Conservation (phyloP, 2,113 vertebrate species). For the Dipodomys spectabilis region DNA sequence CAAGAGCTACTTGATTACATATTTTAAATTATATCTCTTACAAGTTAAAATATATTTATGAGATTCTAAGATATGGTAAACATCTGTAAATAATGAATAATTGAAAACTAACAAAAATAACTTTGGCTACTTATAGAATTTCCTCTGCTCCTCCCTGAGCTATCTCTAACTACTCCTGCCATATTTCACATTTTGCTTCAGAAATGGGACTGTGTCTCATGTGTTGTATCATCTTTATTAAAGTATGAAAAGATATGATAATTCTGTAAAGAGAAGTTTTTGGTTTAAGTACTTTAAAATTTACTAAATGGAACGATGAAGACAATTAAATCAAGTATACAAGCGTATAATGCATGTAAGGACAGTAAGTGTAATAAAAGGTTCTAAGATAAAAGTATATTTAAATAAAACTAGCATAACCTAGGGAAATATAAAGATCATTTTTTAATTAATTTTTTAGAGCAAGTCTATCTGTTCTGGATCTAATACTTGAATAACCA, state of each 20-base stretch:
- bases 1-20: constrained; percentile 57
- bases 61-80: constrained; percentile 61
- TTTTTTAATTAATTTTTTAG: not conserved
- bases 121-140: constrained; percentile 51
- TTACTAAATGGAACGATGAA: constrained; percentile 14
- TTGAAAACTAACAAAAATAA: not conserved
- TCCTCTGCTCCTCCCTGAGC: constrained; percentile 60
- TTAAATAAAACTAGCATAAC: not conserved
- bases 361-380: not conserved
- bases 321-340: constrained; percentile 13
- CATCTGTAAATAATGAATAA: constrained; percentile 34
- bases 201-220: not conserved
- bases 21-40: constrained; percentile 46
- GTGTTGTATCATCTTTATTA: constrained; percentile 52
- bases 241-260: constrained; percentile 44
- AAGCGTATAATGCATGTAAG: constrained; percentile 44
- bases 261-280: not conserved
- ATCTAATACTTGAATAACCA: not conserved
- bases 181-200: constrained; percentile 63
- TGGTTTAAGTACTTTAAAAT: constrained; percentile 27
- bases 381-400: constrained; percentile 58
- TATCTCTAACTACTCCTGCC: not conserved
- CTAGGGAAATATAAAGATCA: not conserved
- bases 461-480: not conserved
- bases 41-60: constrained; percentile 56